Evolutionary conservation across 1,140 invertebrate species (phyloP).

Genomic region (Megathymus violae): DNA sequence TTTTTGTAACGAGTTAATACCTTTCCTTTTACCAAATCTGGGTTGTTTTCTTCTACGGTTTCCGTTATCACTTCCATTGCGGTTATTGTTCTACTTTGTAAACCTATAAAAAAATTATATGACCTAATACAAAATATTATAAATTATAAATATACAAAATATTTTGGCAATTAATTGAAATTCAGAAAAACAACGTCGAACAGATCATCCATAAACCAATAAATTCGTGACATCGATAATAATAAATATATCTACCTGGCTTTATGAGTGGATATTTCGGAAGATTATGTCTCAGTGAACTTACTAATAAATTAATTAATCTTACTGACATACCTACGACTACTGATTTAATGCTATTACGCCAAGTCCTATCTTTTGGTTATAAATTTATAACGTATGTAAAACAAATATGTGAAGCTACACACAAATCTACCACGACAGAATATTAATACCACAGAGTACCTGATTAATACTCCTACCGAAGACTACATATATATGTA

Average conservation of each 20-base stretch:
- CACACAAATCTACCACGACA: too few species aligned
- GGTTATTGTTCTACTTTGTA: constrained; percentile 44
- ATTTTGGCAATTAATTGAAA: neutral
- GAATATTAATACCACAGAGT: too few species aligned
- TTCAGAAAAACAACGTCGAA: neutral
- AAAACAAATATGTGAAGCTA: too few species aligned
- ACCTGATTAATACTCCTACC: too few species aligned
- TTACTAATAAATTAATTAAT: constrained; percentile 67
- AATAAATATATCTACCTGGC: constrained; percentile 60
- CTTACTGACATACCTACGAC: constrained; percentile 71
- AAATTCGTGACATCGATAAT: neutral
- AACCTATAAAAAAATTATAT: constrained; percentile 40
- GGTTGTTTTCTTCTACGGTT: constrained; percentile 31
- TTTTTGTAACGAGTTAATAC: constrained; percentile 81
- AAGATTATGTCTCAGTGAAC: constrained; percentile 60
- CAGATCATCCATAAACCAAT: neutral
- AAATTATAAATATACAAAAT: neutral
- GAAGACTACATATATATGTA: too few species aligned
- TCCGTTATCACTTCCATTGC: constrained; percentile 52
- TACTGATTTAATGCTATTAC: neutral
- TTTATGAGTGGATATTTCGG: constrained; percentile 52
- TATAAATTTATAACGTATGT: too few species aligned
- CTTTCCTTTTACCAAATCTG: constrained; percentile 56
- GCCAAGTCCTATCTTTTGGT: neutral
- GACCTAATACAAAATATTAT: neutral